Conservation (phyloP, 2,113 vertebrate species). For the Mungos mungo region DNA sequence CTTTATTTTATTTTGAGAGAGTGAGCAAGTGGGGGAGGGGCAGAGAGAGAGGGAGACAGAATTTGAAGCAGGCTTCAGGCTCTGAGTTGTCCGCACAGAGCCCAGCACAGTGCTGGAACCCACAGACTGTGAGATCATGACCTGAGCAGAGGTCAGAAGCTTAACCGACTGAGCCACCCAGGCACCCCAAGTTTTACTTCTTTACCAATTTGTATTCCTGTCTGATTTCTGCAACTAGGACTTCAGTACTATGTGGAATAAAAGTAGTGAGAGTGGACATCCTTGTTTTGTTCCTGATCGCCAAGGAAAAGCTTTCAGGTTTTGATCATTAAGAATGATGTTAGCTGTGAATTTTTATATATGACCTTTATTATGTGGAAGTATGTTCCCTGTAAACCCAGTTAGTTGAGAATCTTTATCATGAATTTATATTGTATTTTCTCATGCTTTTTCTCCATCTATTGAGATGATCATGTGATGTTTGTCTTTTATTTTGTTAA, state of each 20-base stretch:
- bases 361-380: not conserved
- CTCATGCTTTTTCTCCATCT: not conserved
- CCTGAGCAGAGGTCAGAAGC: no score
- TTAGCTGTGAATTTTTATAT: not conserved
- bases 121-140: no score
- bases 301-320: not conserved
- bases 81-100: no score
- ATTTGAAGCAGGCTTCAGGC: no score
- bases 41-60: no score
- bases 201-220: not conserved
- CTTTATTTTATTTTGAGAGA: no score
- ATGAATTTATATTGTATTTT: not conserved
- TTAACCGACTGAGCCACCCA: no score
- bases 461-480: not conserved
- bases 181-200: not conserved
- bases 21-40: no score
- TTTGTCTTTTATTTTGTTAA: not conserved
- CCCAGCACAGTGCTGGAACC: no score
- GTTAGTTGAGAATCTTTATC: not conserved
- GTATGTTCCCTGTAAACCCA: not conserved
- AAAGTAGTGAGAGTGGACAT: not conserved
- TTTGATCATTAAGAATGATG: not conserved
- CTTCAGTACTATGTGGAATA: not conserved
- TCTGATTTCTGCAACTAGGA: not conserved
- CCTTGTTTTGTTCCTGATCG: not conserved